phyloP scores from a whole-genome alignment of 2,113 vertebrate species.

The Barbus barbus region DNA sequence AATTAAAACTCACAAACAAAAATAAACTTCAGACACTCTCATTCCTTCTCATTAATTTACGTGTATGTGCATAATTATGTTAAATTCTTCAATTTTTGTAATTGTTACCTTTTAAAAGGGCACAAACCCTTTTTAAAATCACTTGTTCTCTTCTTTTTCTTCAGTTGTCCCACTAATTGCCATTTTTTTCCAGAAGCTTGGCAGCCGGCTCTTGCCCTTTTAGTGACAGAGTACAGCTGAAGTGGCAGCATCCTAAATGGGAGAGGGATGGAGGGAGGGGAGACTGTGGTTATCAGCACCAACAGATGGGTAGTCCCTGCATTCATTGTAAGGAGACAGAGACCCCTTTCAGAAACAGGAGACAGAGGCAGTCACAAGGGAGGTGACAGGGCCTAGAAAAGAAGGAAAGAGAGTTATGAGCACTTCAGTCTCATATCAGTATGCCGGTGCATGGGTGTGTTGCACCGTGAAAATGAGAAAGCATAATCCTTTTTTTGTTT shows the following conservation, averaged over 20 bases:
- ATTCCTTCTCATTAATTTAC: background rate
- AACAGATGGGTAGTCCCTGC: slow-evolving; percentile 49
- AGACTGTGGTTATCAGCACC: slow-evolving; percentile 44
- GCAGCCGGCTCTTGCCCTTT: slow-evolving; percentile 14
- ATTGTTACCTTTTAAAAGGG: slow-evolving; percentile 13
- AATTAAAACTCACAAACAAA: background rate
- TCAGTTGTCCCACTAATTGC: background rate
- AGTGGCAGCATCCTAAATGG: slow-evolving; percentile 10
- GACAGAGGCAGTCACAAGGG: slow-evolving; percentile 8
- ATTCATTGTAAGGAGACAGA: slow-evolving; percentile 35
- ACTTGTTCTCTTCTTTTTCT: background rate
- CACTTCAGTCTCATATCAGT: background rate
- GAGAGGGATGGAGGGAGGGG: background rate
- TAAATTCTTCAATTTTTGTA: background rate
- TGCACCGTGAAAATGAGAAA: slow-evolving; percentile 27
- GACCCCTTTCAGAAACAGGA: slow-evolving; percentile 36
- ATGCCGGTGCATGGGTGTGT: slow-evolving; percentile 20
- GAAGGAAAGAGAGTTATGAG: background rate
- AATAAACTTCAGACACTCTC: background rate
- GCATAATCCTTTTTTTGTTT: slow-evolving; percentile 4
- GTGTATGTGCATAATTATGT: background rate
- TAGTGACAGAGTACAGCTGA: slow-evolving; percentile 19
- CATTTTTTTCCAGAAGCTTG: background rate
- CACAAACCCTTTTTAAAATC: background rate
- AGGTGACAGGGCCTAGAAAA: slow-evolving; percentile 26